Conservation (phyloP, 1,140 invertebrate genomes). For the Trachymyrmex cornetzi region DNA sequence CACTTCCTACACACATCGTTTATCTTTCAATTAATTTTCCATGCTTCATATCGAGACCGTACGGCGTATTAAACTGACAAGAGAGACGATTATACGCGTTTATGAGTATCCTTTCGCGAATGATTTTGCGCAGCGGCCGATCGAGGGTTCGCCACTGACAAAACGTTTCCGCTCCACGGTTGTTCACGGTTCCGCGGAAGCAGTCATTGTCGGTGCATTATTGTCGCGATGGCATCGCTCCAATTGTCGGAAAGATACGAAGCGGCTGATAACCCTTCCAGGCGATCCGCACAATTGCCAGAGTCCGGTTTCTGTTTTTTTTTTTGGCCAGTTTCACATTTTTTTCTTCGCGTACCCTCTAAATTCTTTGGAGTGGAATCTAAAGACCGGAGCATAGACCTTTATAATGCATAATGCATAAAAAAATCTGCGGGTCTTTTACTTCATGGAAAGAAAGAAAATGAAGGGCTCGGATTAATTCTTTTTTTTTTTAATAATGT, state of each 20-base stretch:
- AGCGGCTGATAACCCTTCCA: conserved; percentile 41
- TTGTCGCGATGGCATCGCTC: conserved; percentile 51
- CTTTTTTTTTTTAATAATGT: no score
- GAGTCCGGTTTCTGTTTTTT: conserved; percentile 28
- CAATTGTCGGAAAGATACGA: conserved; percentile 51
- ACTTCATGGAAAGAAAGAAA: no score
- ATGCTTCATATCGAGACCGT: no score
- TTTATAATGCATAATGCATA: no score
- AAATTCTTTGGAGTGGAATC: no score
- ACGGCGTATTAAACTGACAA: background rate
- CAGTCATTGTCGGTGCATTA: conserved; percentile 49
- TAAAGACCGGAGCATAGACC: no score
- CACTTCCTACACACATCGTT: background rate
- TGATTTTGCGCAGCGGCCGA: conserved; percentile 9
- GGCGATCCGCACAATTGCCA: conserved; percentile 21
- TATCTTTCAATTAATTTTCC: conserved; percentile 9
- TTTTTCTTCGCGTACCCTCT: background rate
- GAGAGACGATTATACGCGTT: background rate
- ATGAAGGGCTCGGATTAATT: no score
- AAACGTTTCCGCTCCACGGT: conserved; percentile 47
- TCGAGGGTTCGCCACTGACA: conserved; percentile 34
- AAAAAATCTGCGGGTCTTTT: no score
- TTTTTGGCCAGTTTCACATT: background rate
- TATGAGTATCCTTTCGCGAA: conserved; percentile 17
- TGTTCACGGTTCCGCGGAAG: conserved; percentile 48